Conservation (phyloP, 2,888 invertebrate species). For the Folsomia candida region DNA sequence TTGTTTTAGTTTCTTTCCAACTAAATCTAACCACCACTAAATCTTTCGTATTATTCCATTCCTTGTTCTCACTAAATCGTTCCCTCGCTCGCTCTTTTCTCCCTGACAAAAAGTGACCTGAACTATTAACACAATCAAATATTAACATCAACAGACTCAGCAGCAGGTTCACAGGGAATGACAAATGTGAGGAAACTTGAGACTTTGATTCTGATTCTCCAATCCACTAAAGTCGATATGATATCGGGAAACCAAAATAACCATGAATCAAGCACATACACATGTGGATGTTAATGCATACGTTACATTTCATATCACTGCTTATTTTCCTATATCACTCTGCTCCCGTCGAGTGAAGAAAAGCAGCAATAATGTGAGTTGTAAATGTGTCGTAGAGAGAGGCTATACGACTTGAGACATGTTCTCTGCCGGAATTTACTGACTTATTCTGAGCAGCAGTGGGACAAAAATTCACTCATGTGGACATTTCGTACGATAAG, state of each 20-base stretch:
- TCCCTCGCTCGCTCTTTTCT: neutral
- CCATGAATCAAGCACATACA: no score
- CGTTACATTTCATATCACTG: no score
- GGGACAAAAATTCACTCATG: neutral
- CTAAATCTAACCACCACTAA: no score
- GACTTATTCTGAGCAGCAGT: neutral
- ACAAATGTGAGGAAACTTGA: neutral
- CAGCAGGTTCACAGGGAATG: neutral
- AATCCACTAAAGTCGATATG: constrained; percentile 9
- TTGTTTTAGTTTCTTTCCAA: no score
- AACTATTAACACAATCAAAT: neutral
- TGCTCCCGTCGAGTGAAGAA: neutral
- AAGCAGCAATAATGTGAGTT: neutral
- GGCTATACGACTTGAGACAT: neutral
- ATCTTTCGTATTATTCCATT: neutral
- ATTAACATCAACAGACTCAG: neutral
- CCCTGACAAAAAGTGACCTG: neutral
- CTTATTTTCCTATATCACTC: neutral
- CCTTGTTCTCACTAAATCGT: neutral
- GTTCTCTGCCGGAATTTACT: neutral
- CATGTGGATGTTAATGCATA: no score
- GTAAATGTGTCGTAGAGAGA: neutral
- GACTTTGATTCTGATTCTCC: no score
- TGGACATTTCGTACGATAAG: neutral
- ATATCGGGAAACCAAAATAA: no score